phyloP scores from a whole-genome alignment of 1,140 invertebrate genomes.

The Venturia canescens region DNA sequence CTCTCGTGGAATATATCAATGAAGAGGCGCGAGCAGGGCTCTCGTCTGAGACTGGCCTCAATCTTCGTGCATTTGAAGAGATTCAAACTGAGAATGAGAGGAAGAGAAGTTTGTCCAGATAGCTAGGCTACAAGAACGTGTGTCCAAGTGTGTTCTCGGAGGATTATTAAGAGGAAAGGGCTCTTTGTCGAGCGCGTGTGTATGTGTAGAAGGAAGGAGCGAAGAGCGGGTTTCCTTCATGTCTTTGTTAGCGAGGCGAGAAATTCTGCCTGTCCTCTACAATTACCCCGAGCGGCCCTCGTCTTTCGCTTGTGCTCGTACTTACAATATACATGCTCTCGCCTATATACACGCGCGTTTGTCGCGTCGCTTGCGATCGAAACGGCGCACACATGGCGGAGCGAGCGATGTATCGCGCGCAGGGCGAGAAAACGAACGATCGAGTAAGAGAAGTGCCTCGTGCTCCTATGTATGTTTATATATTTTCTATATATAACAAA shows the following conservation, averaged over 20 bases:
- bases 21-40: too few species aligned
- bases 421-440: slow-evolving; percentile 19
- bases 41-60: background rate
- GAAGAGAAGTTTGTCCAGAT: background rate
- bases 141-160: background rate
- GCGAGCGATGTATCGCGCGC: background rate
- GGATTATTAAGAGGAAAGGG: slow-evolving; percentile 41
- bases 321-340: background rate
- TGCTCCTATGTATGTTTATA: background rate
- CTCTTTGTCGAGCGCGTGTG: slow-evolving; percentile 58
- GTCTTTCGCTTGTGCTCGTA: slow-evolving; percentile 37
- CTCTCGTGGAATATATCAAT: too few species aligned
- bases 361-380: slow-evolving; percentile 10
- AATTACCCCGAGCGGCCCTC: slow-evolving; percentile 63
- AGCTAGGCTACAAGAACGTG: background rate
- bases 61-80: background rate
- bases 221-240: slow-evolving; percentile 69
- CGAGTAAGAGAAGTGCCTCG: slow-evolving; percentile 33
- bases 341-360: background rate
- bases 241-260: slow-evolving; percentile 75
- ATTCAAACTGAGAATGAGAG: background rate
- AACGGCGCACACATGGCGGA: background rate
- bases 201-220: slow-evolving; percentile 21
- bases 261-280: slow-evolving; percentile 73
- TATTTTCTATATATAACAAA: background rate